These are phyloP conservation scores for Ochlodes sylvanus DNA, from an alignment of 2,888 invertebrate genomes.

Conservation along the genomic window DNA sequence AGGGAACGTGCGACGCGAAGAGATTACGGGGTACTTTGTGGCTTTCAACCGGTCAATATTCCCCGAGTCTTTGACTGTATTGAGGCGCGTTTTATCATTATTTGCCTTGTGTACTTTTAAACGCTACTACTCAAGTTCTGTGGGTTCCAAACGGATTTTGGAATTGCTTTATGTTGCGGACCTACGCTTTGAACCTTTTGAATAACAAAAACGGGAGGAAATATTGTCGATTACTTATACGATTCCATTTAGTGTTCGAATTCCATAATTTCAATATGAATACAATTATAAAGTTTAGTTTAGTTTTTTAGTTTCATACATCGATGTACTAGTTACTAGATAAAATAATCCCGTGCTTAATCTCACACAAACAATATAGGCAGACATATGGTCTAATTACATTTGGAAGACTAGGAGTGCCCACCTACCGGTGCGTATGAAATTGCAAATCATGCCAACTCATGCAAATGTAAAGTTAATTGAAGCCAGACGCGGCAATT, in stretches of 20 bases:
- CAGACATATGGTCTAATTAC: not conserved
- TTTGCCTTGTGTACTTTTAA: conserved; percentile 17
- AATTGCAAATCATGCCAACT: conserved; percentile 10
- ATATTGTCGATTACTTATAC: too few species aligned
- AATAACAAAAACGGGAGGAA: not conserved
- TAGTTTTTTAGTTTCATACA: too few species aligned
- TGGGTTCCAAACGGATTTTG: conserved; percentile 7
- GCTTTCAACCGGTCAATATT: conserved; percentile 70
- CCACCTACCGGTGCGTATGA: not conserved
- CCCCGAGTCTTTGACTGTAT: conserved; percentile 29
- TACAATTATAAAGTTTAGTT: too few species aligned
- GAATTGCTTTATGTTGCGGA: not conserved
- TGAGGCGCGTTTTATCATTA: conserved; percentile 30
- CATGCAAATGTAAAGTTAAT: conserved; percentile 4
- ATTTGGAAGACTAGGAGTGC: not conserved
- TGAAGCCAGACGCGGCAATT: conserved; percentile 3
- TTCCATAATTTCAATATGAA: too few species aligned
- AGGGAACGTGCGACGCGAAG: conserved; percentile 25
- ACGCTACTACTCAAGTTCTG: conserved; percentile 8
- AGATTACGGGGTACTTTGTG: conserved; percentile 70
- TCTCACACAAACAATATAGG: too few species aligned
- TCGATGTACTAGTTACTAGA: too few species aligned
- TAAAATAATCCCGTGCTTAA: too few species aligned
- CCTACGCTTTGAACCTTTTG: not conserved
- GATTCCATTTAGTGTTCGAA: too few species aligned